A percentile compares a stretch with the other conserved stretches of the same genome.
phyloP scores from a whole-genome alignment of 2,888 invertebrate species.

The Diloba caeruleocephala region DNA sequence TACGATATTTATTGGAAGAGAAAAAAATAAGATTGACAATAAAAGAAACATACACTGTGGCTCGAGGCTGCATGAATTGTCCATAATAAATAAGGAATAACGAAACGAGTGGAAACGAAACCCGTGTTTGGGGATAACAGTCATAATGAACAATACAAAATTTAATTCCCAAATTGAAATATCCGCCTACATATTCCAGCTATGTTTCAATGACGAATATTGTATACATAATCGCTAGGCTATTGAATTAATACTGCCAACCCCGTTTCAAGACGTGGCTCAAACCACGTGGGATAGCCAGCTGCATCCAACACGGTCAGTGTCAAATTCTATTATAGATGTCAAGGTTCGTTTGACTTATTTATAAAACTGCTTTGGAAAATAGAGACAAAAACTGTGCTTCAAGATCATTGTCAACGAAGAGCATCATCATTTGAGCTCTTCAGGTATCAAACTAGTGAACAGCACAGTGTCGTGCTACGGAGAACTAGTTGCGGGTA shows the following conservation, averaged over 20 bases:
- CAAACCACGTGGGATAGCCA: constrained; percentile 8
- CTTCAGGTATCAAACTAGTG: too few species aligned
- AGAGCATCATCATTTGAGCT: too few species aligned
- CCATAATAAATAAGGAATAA: too few species aligned
- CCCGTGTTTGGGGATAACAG: neutral
- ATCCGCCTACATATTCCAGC: neutral
- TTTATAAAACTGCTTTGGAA: too few species aligned
- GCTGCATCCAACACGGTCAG: constrained; percentile 17
- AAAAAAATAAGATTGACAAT: too few species aligned
- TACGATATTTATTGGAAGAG: too few species aligned
- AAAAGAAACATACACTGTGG: too few species aligned
- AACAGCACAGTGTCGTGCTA: too few species aligned
- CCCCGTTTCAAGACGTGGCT: constrained; percentile 9
- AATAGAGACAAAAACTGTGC: too few species aligned
- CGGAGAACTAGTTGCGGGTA: too few species aligned
- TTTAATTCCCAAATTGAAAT: neutral
- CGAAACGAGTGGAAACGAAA: constrained; percentile 9
- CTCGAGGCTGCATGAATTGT: neutral
- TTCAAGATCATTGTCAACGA: too few species aligned
- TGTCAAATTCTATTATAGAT: constrained; percentile 5
- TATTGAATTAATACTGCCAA: constrained; percentile 6
- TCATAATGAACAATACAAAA: constrained; percentile 11
- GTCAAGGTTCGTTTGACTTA: neutral
- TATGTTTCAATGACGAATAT: neutral
- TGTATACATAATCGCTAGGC: neutral